Conservation (phyloP, 2,888 invertebrate species). For the Agelastica alni region DNA sequence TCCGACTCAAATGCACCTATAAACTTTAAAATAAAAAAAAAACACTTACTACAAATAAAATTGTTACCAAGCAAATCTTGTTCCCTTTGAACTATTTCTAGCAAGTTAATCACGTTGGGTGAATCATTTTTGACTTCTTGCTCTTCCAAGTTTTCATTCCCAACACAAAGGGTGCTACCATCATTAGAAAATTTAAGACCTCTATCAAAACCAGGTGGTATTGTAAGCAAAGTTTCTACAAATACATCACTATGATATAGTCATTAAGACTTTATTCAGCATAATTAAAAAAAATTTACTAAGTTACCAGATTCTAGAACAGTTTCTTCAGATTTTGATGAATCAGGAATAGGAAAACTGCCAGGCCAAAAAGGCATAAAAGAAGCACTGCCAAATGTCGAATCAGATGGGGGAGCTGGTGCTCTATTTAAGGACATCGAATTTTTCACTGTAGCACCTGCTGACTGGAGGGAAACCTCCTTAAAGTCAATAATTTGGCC, state of each 20-base stretch:
- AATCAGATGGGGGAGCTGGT: constrained; percentile 72
- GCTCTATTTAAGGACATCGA: constrained; percentile 80
- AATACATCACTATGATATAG: constrained; percentile 4
- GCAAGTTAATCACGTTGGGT: constrained; percentile 60
- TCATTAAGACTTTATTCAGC: too few species aligned
- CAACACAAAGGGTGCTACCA: constrained; percentile 47
- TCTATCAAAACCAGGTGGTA: constrained; percentile 71
- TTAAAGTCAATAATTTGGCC: constrained; percentile 74
- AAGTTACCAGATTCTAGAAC: constrained; percentile 32
- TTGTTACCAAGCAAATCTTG: constrained; percentile 61
- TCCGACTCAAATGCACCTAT: constrained; percentile 12
- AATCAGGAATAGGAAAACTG: constrained; percentile 64
- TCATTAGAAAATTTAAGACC: constrained; percentile 64
- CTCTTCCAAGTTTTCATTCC: constrained; percentile 10
- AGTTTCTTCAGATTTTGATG: constrained; percentile 58
- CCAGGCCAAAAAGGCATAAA: constrained; percentile 90
- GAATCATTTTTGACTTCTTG: constrained; percentile 42
- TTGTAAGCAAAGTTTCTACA: constrained; percentile 47
- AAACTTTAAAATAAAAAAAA: not conserved
- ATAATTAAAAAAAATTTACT: too few species aligned
- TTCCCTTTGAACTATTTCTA: constrained; percentile 66
- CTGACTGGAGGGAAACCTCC: constrained; percentile 63
- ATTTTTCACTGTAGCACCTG: constrained; percentile 70
- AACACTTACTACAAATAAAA: not conserved
- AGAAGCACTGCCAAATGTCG: constrained; percentile 74